Percentiles rank a stretch among this genome's conserved stretches.
Evolutionary conservation across 2,113 vertebrate species (phyloP).

Genomic region (Eudyptes chrysolophus): DNA sequence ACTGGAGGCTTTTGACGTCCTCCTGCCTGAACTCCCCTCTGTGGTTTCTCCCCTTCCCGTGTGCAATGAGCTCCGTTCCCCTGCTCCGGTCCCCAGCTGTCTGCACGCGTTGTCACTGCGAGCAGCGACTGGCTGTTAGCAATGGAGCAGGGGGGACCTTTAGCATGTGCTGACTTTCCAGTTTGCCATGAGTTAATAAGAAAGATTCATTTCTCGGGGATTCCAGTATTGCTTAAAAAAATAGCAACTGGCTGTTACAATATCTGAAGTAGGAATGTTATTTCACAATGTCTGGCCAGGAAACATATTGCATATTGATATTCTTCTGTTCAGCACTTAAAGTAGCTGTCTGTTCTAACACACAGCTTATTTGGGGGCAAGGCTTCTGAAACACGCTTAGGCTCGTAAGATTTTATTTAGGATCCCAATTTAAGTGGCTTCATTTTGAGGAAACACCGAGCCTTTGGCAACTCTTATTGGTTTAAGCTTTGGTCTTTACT

Average conservation of each 20-base stretch:
- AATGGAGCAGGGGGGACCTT: not conserved
- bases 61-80: not conserved
- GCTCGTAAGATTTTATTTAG: not conserved
- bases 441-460: not conserved
- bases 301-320: not conserved
- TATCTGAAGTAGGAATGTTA: not conserved
- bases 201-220: not conserved
- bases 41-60: not conserved
- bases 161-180: not conserved
- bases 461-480: not conserved
- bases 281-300: slow-evolving; percentile 31
- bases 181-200: slow-evolving; percentile 28
- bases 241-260: not conserved
- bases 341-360: not conserved
- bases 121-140: not conserved
- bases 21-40: not conserved
- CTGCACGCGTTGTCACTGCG: rapidly evolving
- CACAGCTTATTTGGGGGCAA: not conserved
- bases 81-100: rapidly evolving
- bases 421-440: not conserved
- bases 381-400: not conserved
- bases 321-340: not conserved
- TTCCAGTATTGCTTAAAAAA: slow-evolving; percentile 23
- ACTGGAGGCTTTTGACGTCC: not conserved
- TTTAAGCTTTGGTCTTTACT: not conserved